Evolutionary conservation across 2,113 vertebrate species (phyloP).

Genomic region (Tetraodon nigroviridis): DNA sequence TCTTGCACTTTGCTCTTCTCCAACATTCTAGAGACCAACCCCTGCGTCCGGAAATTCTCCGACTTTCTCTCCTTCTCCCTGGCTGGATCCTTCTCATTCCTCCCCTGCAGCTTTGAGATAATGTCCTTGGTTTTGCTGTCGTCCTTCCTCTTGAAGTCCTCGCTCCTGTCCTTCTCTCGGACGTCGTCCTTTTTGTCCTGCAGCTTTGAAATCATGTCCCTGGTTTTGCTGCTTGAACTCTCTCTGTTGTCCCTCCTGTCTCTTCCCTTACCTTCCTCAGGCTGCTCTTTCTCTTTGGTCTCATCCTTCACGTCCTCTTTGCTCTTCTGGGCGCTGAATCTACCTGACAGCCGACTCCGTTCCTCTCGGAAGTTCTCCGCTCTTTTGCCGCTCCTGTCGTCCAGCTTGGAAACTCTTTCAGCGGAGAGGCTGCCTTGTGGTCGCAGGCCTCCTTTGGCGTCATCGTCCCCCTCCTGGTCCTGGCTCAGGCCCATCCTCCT

Average conservation of each 20-base stretch:
- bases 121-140: conserved; percentile 74
- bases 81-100: conserved; percentile 61
- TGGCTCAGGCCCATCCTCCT: conserved; percentile 75
- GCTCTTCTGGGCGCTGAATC: conserved; percentile 23
- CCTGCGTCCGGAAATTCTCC: conserved; percentile 56
- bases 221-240: conserved; percentile 68
- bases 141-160: conserved; percentile 64
- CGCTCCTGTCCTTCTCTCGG: conserved; percentile 64
- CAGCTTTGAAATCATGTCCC: conserved; percentile 70
- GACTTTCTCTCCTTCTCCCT: conserved; percentile 64
- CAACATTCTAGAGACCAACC: conserved; percentile 64
- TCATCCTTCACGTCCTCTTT: conserved; percentile 28
- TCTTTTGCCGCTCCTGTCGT: conserved; percentile 47
- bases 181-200: conserved; percentile 67
- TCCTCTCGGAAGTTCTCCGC: conserved; percentile 46
- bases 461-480: conserved; percentile 70
- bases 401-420: conserved; percentile 42
- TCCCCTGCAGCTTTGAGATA: conserved; percentile 72
- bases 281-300: conserved; percentile 45
- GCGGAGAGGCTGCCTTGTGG: conserved; percentile 45
- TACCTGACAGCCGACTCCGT: conserved; percentile 29
- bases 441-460: conserved; percentile 33
- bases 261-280: conserved; percentile 53
- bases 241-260: conserved; percentile 61
- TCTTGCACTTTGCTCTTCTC: conserved; percentile 64